These are phyloP conservation scores for Melozone crissalis DNA, from an alignment of 2,113 vertebrate species.

Conservation along the genomic window DNA sequence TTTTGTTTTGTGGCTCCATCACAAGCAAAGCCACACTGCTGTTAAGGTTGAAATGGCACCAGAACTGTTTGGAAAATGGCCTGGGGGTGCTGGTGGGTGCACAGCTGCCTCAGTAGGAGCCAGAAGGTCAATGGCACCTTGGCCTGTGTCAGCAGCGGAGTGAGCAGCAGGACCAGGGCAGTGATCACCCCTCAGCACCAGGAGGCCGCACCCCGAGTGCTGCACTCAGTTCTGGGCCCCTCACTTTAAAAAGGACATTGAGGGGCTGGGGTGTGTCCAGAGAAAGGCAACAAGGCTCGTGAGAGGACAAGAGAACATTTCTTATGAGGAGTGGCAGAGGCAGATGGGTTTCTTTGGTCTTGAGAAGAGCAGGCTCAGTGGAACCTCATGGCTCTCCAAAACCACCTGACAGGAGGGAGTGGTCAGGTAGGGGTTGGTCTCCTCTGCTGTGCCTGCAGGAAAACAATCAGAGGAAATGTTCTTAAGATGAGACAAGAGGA, in stretches of 20 bases:
- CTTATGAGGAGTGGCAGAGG: neutral
- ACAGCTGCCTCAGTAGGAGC: neutral
- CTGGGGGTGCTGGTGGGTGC: neutral
- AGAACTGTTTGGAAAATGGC: neutral
- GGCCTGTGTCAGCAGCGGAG: neutral
- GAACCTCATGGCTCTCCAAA: neutral
- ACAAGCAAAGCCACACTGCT: neutral
- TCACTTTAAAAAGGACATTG: neutral
- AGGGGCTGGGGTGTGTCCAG: neutral
- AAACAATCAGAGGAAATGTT: neutral
- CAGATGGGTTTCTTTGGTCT: neutral
- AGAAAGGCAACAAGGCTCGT: neutral
- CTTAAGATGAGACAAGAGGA: neutral
- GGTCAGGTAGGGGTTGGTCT: neutral
- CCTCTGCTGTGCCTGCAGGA: neutral
- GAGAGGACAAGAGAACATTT: neutral
- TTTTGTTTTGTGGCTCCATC: neutral
- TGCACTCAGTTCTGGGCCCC: neutral
- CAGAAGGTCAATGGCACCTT: neutral
- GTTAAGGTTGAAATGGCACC: neutral
- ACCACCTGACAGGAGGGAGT: neutral
- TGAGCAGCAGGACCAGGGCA: neutral
- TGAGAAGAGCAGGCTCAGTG: neutral
- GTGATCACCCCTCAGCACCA: neutral
- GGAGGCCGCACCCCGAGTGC: fast-evolving